Base-by-base conservation (phyloP, 2,113 vertebrate species). In the Ailuropoda melanoleuca region DNA sequence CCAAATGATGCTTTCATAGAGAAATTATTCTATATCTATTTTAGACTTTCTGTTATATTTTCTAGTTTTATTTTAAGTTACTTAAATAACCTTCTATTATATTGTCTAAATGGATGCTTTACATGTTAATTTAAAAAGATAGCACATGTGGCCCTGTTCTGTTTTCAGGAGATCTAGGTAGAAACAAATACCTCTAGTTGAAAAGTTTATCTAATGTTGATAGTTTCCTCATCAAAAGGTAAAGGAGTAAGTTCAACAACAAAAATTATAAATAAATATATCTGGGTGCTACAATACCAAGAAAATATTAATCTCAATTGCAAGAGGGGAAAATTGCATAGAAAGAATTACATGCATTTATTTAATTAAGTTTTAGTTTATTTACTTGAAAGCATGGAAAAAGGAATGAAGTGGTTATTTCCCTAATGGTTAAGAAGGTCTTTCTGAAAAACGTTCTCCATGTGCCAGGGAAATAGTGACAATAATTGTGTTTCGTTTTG, bases 111-210 rank as follows among this genome's bases (percentile, higher is more conserved):
- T 72, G 90, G 43, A 75, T 91, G 8, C 34, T 26, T 89, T 92
- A 83, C 88, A 82, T 88, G 18, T 62, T 97, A 74, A 58, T 50
- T 56, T 68, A 37, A 80, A 95, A 93, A 97, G 39, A 21, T 60
- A 48, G 14, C 14, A 48, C 3, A n/a, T 82, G 62, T 88, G 19
- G 39, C 48, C 56, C 19, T 55, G 7, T 50, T 72, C 58, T 96
- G 1, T 90, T 87, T 56, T 50, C 43, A 75, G 78, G 92, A 93
- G 95, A 77, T n/a, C n/a, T 24, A 75, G 3, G 21, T 78, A 78
- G 87, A 93, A 94, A 50, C 50, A 84, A 93, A 37, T 58, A 7
- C 39, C 48, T 78, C 0, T 39, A 56, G 8, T 77, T 81, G 18
- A 85, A 88, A 95, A 83, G 66, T 80, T 82, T 66, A 64, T 90